Conservation (phyloP, 1,140 invertebrate species). For the Drosophila parabipectinata region DNA sequence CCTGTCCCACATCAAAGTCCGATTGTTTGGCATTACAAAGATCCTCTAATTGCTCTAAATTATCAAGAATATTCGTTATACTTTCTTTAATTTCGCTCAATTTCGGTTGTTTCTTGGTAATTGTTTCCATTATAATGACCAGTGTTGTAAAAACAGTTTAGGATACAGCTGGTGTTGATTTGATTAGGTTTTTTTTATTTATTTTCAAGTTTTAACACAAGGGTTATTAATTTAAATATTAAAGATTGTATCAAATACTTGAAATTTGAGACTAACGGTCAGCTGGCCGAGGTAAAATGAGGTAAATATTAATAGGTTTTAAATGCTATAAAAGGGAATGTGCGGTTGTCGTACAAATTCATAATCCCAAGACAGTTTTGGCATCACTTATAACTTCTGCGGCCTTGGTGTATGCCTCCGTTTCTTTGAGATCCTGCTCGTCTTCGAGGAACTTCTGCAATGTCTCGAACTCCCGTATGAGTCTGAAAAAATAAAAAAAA, state of each 20-base stretch:
- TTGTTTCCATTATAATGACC: constrained; percentile 35
- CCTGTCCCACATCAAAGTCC: constrained; percentile 3
- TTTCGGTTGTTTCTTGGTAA: constrained; percentile 32
- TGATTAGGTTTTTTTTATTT: constrained; percentile 3
- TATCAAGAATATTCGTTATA: constrained; percentile 29
- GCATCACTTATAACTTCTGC: constrained; percentile 89
- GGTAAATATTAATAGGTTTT: neutral
- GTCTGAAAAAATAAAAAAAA: constrained; percentile 84
- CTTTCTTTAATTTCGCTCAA: constrained; percentile 54
- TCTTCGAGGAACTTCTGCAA: constrained; percentile 90
- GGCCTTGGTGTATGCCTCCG: constrained; percentile 89
- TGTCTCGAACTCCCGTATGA: constrained; percentile 90
- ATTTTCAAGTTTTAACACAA: constrained; percentile 13
- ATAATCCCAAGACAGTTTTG: constrained; percentile 85
- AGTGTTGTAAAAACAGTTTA: constrained; percentile 54
- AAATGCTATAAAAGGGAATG: constrained; percentile 13
- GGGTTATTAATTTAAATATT: neutral
- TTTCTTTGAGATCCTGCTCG: constrained; percentile 91
- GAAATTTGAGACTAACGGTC: neutral
- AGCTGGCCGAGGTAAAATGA: constrained; percentile 10
- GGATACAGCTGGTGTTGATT: constrained; percentile 3
- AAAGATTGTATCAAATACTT: neutral
- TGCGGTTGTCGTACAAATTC: neutral
- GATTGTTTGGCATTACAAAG: neutral
- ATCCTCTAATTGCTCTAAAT: constrained; percentile 32